Evolutionary conservation across 1,140 invertebrate genomes (phyloP).

Genomic region (Chymomyza costata): DNA sequence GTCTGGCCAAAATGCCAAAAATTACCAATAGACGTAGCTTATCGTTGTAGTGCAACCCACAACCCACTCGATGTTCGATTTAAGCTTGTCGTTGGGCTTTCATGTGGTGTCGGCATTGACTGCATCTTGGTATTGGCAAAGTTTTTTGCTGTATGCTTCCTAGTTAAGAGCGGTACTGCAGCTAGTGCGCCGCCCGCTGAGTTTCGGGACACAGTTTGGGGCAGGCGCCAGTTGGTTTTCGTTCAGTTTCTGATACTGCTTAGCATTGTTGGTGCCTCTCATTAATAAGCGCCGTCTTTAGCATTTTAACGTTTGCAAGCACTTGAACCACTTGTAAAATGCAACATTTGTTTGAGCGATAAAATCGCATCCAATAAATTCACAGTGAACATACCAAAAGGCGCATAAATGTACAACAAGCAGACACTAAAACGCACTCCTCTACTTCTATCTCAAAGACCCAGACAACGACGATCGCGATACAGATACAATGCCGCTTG

Average conservation of each 20-base stretch:
- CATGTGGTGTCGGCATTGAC: constrained; percentile 7
- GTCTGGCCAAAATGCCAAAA: constrained; percentile 9
- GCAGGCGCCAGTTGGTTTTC: constrained; percentile 6
- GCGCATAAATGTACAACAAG: constrained; percentile 54
- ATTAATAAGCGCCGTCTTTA: constrained; percentile 71
- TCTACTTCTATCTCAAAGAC: background rate
- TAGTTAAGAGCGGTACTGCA: constrained; percentile 16
- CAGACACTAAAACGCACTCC: constrained; percentile 20
- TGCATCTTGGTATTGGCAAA: too few species aligned
- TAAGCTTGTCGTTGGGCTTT: constrained; percentile 18
- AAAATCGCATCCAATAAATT: constrained; percentile 73
- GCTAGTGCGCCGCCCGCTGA: constrained; percentile 20
- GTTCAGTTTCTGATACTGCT: constrained; percentile 11
- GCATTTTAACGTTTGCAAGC: constrained; percentile 50
- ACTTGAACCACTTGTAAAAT: constrained; percentile 72
- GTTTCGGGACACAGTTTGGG: constrained; percentile 14
- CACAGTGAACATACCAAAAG: constrained; percentile 73
- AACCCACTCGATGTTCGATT: constrained; percentile 29
- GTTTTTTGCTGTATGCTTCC: constrained; percentile 24
- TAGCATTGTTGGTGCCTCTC: constrained; percentile 28
- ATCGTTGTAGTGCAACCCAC: constrained; percentile 13
- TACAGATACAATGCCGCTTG: constrained; percentile 36
- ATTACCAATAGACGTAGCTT: constrained; percentile 1
- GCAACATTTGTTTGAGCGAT: constrained; percentile 74
- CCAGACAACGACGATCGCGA: constrained; percentile 48